phyloP scores from a whole-genome alignment of 35 echinoderm and acorn worm genomes.

The Ophioderma brevispina region DNA sequence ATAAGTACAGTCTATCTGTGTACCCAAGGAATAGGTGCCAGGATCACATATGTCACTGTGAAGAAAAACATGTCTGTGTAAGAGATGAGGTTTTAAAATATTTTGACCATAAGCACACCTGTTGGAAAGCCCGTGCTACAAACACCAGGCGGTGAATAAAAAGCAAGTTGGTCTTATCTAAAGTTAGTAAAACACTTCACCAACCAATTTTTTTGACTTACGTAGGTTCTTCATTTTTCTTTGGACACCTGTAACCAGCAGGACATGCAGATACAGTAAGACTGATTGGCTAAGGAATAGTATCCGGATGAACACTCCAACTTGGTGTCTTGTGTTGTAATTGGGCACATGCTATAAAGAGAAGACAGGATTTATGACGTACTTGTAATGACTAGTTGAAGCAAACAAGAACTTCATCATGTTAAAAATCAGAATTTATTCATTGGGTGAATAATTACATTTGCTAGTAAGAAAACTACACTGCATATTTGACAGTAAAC shows the following conservation, averaged over 20 bases:
- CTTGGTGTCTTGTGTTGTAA: constrained; percentile 19
- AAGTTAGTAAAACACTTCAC: not conserved
- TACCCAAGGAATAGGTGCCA: constrained; percentile 82
- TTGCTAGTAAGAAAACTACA: not conserved
- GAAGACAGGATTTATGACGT: not conserved
- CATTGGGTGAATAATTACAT: not conserved
- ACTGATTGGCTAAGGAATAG: constrained; percentile 81
- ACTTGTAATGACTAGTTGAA: not conserved
- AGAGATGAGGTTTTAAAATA: not conserved
- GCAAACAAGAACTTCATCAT: not conserved
- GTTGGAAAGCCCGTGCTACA: not conserved
- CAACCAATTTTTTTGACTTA: constrained; percentile 48
- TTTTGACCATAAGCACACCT: not conserved
- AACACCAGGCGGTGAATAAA: not conserved
- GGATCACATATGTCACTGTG: constrained; percentile 58
- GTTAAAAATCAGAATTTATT: not conserved
- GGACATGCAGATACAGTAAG: constrained; percentile 75
- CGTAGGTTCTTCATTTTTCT: constrained; percentile 67
- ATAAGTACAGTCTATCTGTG: constrained; percentile 61
- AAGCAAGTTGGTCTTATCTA: not conserved
- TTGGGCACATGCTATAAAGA: constrained; percentile 73
- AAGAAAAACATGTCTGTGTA: not conserved
- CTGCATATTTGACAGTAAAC: not conserved
- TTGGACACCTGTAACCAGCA: constrained; percentile 68
- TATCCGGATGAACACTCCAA: constrained; percentile 59